Evolutionary conservation across 2,888 invertebrate species (phyloP), one percentile per base, ranked within the genome.

Genomic region (Aromia moschata): DNA sequence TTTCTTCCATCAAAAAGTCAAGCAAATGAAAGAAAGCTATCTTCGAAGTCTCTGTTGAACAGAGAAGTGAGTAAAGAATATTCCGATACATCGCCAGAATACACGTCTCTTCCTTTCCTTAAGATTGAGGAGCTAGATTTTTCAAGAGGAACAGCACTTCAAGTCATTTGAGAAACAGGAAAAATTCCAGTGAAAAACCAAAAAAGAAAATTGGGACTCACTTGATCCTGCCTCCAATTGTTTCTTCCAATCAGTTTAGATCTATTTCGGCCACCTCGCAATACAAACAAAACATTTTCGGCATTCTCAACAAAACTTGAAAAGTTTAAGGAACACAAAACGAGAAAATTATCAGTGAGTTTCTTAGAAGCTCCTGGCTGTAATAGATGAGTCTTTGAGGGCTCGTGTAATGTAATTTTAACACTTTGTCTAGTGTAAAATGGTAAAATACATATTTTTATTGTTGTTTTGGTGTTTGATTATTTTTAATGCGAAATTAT

Each of bases 241-340:
- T 76, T 47, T 67, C 72, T 16, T 60, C 58, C 18, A 68, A 61
- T 53, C 70, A 74, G 49, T 74, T 74, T 64, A 64, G 79, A 44
- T 78, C 79, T 4, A 70, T 78, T 45, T 79, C 79, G 12, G 76
- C 78, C 76, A 7, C 78, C 78, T 16, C 64, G 74, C 15, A 68
- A 71, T 49, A 63, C 64, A 53, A 58, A 59, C 33, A 69, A 67
- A 60, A 65, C 63, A 11, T 55, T 67, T 56, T 70, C 65, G 36
- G 66, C 60, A 1, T 20, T 64, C 7, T 58, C 62, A 4, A 43
- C 61, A 18, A 62, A 62, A 45, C 59, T 38, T 38, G 38, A 49
- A 2, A 60, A 47, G 38, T 47, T 47, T 43, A 58, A 49, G 15
- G 20, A 20, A 25, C n/a, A 47, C 5, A 36, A 18, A 36, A 36